A percentile compares a stretch with the other conserved stretches of the same genome.
These are phyloP conservation scores for Temnothorax unifasciatus DNA, from an alignment of 2,888 invertebrate species.

Conservation along the genomic window DNA sequence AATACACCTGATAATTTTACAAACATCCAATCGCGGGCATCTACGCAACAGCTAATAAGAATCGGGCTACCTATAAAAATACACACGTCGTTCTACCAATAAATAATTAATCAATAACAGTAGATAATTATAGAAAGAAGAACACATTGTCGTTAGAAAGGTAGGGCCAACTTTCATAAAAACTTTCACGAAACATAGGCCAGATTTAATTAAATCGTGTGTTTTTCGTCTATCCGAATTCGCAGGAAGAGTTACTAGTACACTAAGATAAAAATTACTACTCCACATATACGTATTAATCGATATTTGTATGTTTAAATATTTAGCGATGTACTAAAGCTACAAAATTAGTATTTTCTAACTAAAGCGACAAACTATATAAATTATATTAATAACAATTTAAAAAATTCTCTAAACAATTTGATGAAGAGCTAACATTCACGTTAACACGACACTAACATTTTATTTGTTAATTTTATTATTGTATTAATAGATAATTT, in stretches of 20 bases:
- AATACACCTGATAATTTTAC: conserved; percentile 31
- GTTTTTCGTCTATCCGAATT: background rate
- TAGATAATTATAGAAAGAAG: conserved; percentile 35
- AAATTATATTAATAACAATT: conserved; percentile 10
- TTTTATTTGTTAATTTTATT: conserved; percentile 6
- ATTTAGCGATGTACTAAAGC: conserved; percentile 13
- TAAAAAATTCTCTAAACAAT: conserved; percentile 28
- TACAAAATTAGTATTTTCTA: background rate
- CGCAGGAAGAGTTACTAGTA: conserved; percentile 7
- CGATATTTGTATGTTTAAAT: conserved; percentile 25
- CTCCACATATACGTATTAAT: conserved; percentile 22
- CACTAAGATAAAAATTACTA: conserved; percentile 21
- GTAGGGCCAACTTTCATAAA: conserved; percentile 8
- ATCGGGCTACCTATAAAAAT: conserved; percentile 43
- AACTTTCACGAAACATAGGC: conserved; percentile 34
- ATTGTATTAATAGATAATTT: conserved; percentile 13
- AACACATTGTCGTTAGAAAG: conserved; percentile 21
- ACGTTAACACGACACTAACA: conserved; percentile 19
- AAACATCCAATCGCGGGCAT: conserved; percentile 31
- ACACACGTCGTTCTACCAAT: conserved; percentile 22
- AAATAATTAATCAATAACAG: conserved; percentile 15
- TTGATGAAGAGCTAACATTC: conserved; percentile 25
- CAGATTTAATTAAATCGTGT: conserved; percentile 4
- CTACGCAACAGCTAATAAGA: conserved; percentile 28
- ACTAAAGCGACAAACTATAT: conserved; percentile 8